Evolutionary conservation across 2,113 vertebrate species (phyloP).

Genomic region (Salvator merianae): DNA sequence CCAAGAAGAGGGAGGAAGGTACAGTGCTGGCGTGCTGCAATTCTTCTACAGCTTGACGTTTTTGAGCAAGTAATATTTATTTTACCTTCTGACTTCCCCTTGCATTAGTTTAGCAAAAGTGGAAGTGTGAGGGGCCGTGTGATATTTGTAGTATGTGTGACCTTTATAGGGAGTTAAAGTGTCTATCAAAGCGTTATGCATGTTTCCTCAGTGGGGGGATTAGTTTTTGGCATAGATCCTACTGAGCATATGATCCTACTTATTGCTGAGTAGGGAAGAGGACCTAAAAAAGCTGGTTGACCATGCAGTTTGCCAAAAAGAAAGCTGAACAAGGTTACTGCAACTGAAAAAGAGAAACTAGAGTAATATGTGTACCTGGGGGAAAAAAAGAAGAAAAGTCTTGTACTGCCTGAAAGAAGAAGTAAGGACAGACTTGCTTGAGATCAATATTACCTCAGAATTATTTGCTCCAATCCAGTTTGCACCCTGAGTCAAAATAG

Average conservation of each 20-base stretch:
- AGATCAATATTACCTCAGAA: constrained; percentile 34
- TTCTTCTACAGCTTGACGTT: not conserved
- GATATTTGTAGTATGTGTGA: not conserved
- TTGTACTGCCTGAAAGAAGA: not conserved
- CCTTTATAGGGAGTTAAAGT: not conserved
- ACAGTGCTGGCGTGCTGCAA: not conserved
- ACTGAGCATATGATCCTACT: not conserved
- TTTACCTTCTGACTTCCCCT: not conserved
- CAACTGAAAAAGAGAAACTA: not conserved
- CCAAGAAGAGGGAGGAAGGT: not conserved
- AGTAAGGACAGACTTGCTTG: not conserved
- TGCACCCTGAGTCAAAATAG: not conserved
- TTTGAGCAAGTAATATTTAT: not conserved
- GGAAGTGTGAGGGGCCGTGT: not conserved
- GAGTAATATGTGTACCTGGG: not conserved
- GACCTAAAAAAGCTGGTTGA: not conserved
- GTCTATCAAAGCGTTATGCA: rapidly evolving
- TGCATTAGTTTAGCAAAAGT: not conserved
- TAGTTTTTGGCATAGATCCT: rapidly evolving
- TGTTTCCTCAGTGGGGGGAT: not conserved
- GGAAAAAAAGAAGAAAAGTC: constrained; percentile 13
- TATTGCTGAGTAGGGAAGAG: not conserved
- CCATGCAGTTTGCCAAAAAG: rapidly evolving
- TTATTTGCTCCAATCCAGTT: constrained; percentile 22
- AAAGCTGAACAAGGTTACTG: not conserved